Evolutionary conservation across 2,113 vertebrate genomes (phyloP).

Genomic region (Lagopus muta): DNA sequence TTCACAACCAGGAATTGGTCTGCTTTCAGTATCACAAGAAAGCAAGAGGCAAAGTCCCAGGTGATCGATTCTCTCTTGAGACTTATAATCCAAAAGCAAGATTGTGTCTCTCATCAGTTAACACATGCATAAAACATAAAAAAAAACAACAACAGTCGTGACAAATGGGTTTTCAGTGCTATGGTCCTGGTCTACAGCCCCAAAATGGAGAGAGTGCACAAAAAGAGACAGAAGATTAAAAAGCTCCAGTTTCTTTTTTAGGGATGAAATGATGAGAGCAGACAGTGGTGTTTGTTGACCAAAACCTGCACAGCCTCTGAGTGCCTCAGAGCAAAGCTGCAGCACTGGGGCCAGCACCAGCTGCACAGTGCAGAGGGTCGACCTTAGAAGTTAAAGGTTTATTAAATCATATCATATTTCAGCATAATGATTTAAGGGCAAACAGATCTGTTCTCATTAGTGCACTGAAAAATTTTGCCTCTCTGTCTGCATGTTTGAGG

Average conservation of each 20-base stretch:
- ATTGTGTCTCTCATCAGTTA: not conserved
- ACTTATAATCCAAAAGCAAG: not conserved
- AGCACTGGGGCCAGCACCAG: not conserved
- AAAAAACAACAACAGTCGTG: not conserved
- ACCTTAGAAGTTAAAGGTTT: constrained; percentile 40
- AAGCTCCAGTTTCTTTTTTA: not conserved
- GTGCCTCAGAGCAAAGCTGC: not conserved
- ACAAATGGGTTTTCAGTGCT: not conserved
- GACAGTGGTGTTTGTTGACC: not conserved
- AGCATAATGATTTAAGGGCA: constrained; percentile 39
- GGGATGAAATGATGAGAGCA: not conserved
- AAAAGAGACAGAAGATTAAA: not conserved
- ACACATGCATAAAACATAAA: not conserved
- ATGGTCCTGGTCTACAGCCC: fast-evolving
- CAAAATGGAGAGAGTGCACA: not conserved
- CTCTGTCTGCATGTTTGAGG: constrained; percentile 11
- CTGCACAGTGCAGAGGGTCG: not conserved
- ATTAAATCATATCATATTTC: constrained; percentile 42
- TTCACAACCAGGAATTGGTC: not conserved
- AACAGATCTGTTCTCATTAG: constrained; percentile 43
- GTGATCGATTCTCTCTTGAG: not conserved
- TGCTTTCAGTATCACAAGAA: not conserved
- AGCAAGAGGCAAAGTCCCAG: not conserved
- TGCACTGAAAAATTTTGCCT: constrained; percentile 3
- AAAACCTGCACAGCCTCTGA: not conserved